Conservation (phyloP, 2,113 vertebrate species). For the Gnathonemus longibarbis region DNA sequence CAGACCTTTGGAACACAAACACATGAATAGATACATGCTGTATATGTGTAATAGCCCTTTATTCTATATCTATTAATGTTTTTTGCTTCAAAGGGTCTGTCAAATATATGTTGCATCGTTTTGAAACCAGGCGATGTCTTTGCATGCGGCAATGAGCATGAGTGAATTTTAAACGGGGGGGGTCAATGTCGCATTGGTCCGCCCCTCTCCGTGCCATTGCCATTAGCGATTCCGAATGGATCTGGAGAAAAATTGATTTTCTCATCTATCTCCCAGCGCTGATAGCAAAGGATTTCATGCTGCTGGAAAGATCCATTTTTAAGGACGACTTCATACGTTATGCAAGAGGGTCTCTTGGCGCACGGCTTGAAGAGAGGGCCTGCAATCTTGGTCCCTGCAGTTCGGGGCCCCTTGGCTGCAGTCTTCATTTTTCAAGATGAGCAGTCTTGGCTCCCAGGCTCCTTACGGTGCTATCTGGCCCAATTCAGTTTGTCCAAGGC, state of each 20-base stretch:
- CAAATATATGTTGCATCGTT: not conserved
- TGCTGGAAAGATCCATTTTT: not conserved
- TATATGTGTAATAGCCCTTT: not conserved
- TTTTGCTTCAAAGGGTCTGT: not conserved
- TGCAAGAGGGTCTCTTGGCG: not conserved
- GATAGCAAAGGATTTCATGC: slow-evolving; percentile 5
- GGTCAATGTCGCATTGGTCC: not conserved
- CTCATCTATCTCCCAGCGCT: not conserved
- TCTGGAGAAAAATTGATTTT: slow-evolving; percentile 8
- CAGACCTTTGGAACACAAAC: not conserved
- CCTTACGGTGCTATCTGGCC: not conserved
- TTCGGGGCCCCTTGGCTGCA: no score
- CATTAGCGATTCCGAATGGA: slow-evolving; percentile 4
- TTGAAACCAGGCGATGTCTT: no score
- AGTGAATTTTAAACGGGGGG: not conserved
- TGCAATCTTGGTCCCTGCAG: not conserved
- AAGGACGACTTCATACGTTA: not conserved
- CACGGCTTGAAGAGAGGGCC: not conserved
- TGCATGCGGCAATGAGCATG: not conserved
- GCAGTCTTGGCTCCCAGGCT: not conserved
- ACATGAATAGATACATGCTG: not conserved
- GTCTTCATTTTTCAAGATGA: not conserved
- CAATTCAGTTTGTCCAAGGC: not conserved
- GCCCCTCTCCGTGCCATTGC: not conserved
- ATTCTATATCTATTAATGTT: not conserved